Conservation (phyloP, 2,888 invertebrate genomes). For the Prosopocoilus inquinatus region DNA sequence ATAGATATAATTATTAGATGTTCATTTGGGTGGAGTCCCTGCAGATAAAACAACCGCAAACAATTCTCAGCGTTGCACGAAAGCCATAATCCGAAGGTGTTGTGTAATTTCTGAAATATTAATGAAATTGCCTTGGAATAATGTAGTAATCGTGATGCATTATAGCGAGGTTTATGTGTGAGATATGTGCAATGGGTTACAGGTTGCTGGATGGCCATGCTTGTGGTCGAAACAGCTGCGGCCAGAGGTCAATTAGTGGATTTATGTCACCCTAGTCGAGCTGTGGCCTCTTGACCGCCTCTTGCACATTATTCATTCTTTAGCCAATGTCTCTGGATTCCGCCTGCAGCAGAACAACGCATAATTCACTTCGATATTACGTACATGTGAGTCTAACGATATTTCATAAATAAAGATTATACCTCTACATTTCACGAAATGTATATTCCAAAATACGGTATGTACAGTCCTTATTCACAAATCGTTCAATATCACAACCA, state of each 20-base stretch:
- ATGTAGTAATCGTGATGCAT: constrained; percentile 15
- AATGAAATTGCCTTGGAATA: constrained; percentile 19
- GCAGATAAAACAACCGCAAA: too few relatives aligned
- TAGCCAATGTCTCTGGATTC: constrained; percentile 12
- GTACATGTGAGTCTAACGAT: not conserved
- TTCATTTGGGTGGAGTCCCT: too few relatives aligned
- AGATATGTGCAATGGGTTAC: constrained; percentile 26
- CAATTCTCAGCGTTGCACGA: too few relatives aligned
- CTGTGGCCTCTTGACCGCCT: constrained; percentile 35
- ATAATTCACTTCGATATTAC: constrained; percentile 4
- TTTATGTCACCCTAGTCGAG: constrained; percentile 38
- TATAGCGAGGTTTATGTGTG: constrained; percentile 15
- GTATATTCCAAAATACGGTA: too few relatives aligned
- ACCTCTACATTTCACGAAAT: too few relatives aligned
- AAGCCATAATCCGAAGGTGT: not conserved
- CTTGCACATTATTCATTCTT: constrained; percentile 37
- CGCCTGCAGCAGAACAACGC: not conserved
- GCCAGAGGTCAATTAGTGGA: constrained; percentile 42
- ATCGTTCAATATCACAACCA: too few relatives aligned
- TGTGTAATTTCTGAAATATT: constrained; percentile 16
- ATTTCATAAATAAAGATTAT: not conserved
- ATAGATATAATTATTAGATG: too few relatives aligned
- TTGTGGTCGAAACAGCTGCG: constrained; percentile 37
- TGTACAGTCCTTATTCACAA: too few relatives aligned
- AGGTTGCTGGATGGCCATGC: constrained; percentile 28